Base-by-base conservation (phyloP, 2,888 invertebrate genomes). In the Phalangium opilio region DNA sequence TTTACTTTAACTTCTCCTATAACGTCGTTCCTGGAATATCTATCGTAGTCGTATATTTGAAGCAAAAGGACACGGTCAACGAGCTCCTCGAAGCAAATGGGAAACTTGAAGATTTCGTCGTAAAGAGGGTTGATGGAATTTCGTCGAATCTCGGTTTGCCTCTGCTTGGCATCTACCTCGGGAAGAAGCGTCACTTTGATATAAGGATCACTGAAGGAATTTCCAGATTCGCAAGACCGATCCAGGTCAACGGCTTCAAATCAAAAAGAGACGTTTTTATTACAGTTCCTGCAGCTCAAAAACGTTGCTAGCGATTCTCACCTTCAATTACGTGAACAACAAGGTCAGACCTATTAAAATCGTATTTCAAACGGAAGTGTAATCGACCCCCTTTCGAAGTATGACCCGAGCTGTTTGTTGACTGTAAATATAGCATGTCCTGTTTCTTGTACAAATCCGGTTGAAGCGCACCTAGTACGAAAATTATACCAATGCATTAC, bases 241-340 rank as follows among this genome's bases (percentile, higher is more conserved):
- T 83, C 81, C 19, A 89, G 69, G 64, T 85, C 83, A 64, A 85
- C 83, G 48, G 64, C 65, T 65, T 54, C 2, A 57, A 55, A 38
- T 45, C 39, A 36, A 41, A 33, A 15, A 2, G 17, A 33, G 8
- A 8, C 27, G 27, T n/a, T n/a, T n/a, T n/a, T n/a, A n/a, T n/a
- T n/a, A n/a, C n/a, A n/a, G n/a, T n/a, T n/a, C n/a, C n/a, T n/a
- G n/a, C n/a, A n/a, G n/a, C n/a, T n/a, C n/a, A n/a, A n/a, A n/a
- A n/a, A n/a, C n/a, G n/a, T n/a, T n/a, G n/a, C n/a, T n/a, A n/a
- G n/a, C n/a, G 14, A 20, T 7, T 7, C 8, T 27, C 35, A 83
- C 84, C 84, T 78, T 89, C 87, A 67, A 89, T 87, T 56, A 89
- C 72, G 69, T 89, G 86, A n/a, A 87, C 81, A 56, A 85, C 80